Evolutionary conservation across 2,888 invertebrate genomes (phyloP), one percentile per base, ranked within the genome.

Genomic region (Anthophora plumipes): DNA sequence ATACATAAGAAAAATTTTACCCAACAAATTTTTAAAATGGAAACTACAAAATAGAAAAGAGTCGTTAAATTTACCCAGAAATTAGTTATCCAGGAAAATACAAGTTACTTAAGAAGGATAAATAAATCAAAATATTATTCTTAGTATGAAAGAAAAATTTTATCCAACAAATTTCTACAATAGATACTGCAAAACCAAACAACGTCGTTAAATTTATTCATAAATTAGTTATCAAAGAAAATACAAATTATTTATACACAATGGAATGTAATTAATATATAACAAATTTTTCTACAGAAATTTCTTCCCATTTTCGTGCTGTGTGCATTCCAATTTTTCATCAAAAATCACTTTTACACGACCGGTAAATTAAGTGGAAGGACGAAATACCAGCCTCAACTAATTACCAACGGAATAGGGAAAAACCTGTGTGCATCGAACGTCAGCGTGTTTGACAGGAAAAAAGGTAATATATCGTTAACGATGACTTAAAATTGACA

Each of bases 401-500:
- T 87, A 87, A 87, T 87, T 87, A 87, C 69, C 63, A 25, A 52
- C 41, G 50, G 37, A 69, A 50, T 14, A 20, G 67, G 54, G 22
- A 72, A 85, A 74, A 66, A 61, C 60, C 55, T 52, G 69, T 76
- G 73, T 72, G 77, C 77, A 80, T 61, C 71, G 68, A 78, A 80
- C 84, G 82, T 80, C 72, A 66, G 43, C 43, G 64, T 78, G 74
- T 77, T 74, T 48, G 52, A 22, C 50, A 43, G 74, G 55, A 54
- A 61, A 75, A 76, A 81, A 64, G 46, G 82, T 80, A 82, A 87
- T 83, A 78, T 79, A 87, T 86, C 75, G 84, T 60, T 20, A 20
- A 74, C 77, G 83, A 85, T 87, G 83, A 67, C 80, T 87, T 69
- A 82, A 87, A 82, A 80, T 69, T 87, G 86, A 86, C 87, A 80